Conservation (phyloP, 2,113 vertebrate species). For the Holacanthus passer region DNA sequence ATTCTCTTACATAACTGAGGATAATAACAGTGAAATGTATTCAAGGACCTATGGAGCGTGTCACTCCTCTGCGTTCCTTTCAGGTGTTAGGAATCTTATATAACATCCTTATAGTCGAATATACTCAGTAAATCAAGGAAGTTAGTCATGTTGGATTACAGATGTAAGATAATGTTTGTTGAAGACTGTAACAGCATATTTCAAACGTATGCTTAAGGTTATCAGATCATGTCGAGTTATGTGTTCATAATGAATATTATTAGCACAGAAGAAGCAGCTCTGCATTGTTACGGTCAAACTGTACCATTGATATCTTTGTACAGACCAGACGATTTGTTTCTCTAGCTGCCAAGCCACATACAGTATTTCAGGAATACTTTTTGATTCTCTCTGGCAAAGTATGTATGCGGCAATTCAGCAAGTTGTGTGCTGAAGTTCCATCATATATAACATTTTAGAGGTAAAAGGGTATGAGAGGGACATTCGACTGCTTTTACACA, state of each 20-base stretch:
- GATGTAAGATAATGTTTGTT: neutral
- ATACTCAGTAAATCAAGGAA: neutral
- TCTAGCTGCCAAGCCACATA: neutral
- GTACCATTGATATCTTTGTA: neutral
- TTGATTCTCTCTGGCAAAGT: neutral
- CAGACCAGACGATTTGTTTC: neutral
- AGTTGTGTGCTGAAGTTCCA: neutral
- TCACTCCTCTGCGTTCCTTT: too few species aligned
- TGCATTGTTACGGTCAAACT: neutral
- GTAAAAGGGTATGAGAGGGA: neutral
- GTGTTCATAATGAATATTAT: neutral
- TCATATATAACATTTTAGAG: neutral
- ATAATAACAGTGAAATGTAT: conserved; percentile 47
- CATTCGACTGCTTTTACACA: neutral
- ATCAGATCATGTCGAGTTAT: conserved; percentile 12
- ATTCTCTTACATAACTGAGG: conserved; percentile 53
- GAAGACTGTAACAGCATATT: neutral
- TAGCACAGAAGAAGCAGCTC: neutral
- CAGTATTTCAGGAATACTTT: neutral
- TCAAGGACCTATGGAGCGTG: neutral
- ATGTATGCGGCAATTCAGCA: neutral
- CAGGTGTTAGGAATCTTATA: conserved; percentile 3
- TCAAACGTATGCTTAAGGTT: neutral
- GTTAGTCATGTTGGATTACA: neutral
- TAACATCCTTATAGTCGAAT: neutral